Evolutionary conservation across 2,113 vertebrate genomes (phyloP), one percentile per base, ranked within the genome.

Genomic region (Hyaena hyaena): DNA sequence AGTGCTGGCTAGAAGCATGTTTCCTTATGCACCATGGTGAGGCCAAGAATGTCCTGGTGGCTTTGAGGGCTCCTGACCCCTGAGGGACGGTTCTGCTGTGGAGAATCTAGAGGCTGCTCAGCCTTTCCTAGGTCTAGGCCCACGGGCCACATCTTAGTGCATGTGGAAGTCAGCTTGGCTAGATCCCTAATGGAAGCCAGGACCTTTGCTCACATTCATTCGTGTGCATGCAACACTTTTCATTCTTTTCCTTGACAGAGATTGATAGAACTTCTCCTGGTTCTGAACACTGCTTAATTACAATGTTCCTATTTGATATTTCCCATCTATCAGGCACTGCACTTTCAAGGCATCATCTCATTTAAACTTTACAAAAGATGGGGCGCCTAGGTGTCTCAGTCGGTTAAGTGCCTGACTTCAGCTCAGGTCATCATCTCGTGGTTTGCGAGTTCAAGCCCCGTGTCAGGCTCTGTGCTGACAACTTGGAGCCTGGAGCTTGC

Each of bases 331-430:
- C 26, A 73, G 48, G 23, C 33, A 33, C 55, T 68, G 19, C 2
- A 55, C 24, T 84, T 91, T 81, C 63, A 8, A 69, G 50, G 45
- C n/a, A 66, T 80, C 43, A 65, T 85, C 82, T 93, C 71, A 68
- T 81, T 88, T 90, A 88, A 97, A 84, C 26, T 61, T 93, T 80
- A 39, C 53, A 43, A 85, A 48, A 80, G n/a, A 19, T 61, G 58
- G 58, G 21, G 58, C 0, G 0, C 21, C 58, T 61, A 7, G 8
- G 58, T 61, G 58, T 21, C 21, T 61, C 58, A 23, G 58, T 23
- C 21, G 0, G 58, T 21, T 61, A 23, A 61, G 2, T 23, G 21
- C 23, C 58, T 3, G 21, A 61, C 58, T 8, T 61, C 21, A 9
- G 58, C 58, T 21, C 58, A 61, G 58, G 58, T 61, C 58, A 61